Percentiles rank a stretch among this genome's conserved stretches.
Evolutionary conservation across 2,113 vertebrate species (phyloP).

Genomic region (Oxyura jamaicensis): DNA sequence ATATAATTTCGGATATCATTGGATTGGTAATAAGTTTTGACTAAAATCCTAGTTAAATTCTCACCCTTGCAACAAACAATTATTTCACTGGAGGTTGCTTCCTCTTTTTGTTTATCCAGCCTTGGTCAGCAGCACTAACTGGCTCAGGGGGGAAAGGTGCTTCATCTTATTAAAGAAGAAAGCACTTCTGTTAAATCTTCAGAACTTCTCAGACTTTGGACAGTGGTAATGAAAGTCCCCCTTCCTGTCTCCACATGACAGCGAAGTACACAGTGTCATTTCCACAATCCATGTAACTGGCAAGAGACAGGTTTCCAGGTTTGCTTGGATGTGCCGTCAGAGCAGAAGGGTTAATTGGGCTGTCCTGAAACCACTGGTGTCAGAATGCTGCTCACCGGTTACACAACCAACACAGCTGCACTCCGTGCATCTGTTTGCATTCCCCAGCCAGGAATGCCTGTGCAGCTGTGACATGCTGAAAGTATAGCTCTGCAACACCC

Average conservation of each 20-base stretch:
- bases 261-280: not conserved
- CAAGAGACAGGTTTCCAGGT: not conserved
- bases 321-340: not conserved
- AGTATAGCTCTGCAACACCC: not conserved
- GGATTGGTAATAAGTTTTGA: not conserved
- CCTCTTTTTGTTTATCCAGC: not conserved
- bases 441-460: not conserved
- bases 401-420: not conserved
- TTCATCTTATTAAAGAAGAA: not conserved
- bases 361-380: not conserved
- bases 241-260: not conserved
- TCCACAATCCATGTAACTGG: not conserved
- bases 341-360: not conserved
- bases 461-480: not conserved
- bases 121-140: not conserved
- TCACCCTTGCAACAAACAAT: not conserved
- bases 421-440: accelerated
- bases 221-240: not conserved
- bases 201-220: not conserved
- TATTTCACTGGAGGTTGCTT: not conserved
- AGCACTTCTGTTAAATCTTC: not conserved
- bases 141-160: not conserved
- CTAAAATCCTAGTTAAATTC: not conserved
- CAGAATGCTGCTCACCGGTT: not conserved
- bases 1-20: not conserved